Conservation (phyloP, 2,113 vertebrate species). For the Spilogale gracilis region DNA sequence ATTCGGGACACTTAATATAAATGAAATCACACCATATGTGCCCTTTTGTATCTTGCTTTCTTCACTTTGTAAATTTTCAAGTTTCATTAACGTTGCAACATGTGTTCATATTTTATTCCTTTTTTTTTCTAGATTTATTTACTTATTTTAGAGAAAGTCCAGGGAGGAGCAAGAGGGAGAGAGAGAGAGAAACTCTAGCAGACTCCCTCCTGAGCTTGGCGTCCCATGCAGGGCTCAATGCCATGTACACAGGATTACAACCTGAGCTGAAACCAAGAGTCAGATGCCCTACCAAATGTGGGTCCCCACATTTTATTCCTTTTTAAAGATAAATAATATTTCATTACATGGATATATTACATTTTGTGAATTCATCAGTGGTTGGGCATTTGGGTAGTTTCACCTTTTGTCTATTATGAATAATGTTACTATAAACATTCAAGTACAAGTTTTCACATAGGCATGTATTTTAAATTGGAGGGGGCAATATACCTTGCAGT, state of each 20-base stretch:
- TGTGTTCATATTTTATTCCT: background rate
- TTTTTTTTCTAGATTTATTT: background rate
- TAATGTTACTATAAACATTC: background rate
- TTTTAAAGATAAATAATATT: background rate
- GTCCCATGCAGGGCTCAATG: background rate
- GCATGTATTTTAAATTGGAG: background rate
- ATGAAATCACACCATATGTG: background rate
- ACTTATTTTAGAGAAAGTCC: background rate
- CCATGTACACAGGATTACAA: background rate
- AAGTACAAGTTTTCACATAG: background rate
- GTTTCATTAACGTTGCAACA: background rate
- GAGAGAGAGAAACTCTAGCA: background rate
- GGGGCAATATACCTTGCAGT: background rate
- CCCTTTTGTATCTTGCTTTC: background rate
- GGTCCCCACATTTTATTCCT: background rate
- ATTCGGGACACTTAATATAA: background rate
- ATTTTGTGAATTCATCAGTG: background rate
- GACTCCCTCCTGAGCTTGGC: background rate
- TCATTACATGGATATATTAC: background rate
- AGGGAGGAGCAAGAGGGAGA: background rate
- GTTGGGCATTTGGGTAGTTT: background rate
- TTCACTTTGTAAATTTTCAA: background rate
- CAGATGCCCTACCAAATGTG: background rate
- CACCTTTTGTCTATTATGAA: background rate
- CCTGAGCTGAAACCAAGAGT: background rate